Conservation (phyloP, 2,797 vertebrate genomes). For the Ataeniobius toweri region DNA sequence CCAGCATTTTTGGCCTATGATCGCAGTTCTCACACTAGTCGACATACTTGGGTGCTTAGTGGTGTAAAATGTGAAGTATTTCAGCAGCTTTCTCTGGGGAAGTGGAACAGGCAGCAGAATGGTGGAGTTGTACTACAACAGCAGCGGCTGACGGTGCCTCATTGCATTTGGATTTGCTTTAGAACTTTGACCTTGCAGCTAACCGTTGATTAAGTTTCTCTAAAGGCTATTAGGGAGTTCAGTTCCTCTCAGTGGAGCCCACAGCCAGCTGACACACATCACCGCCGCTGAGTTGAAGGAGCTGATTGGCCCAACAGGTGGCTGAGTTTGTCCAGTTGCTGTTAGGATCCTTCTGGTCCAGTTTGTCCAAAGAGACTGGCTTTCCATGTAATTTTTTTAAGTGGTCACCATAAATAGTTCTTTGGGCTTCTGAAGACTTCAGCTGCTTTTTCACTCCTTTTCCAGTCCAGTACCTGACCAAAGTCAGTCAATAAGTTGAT, state of each 20-base stretch:
- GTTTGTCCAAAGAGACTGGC: not conserved
- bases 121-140: conserved; percentile 39
- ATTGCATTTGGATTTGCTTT: conserved; percentile 68
- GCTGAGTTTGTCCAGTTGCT: conserved; percentile 34
- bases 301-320: conserved; percentile 54
- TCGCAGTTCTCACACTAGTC: conserved; percentile 66
- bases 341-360: conserved; percentile 10
- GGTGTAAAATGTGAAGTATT: conserved; percentile 74
- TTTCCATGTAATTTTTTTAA: not conserved
- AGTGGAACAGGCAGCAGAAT: conserved; percentile 46
- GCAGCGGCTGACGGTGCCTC: conserved; percentile 39
- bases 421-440: not conserved
- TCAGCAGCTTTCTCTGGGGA: conserved; percentile 65
- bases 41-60: conserved; percentile 53
- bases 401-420: not conserved
- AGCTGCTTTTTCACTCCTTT: not conserved
- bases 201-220: conserved; percentile 75
- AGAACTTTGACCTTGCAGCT: conserved; percentile 77
- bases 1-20: conserved; percentile 65
- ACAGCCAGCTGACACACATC: conserved; percentile 73
- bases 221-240: conserved; percentile 72
- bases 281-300: conserved; percentile 46
- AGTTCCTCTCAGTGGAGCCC: conserved; percentile 69
- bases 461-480: not conserved
- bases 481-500: not conserved